Evolutionary conservation across 2,113 vertebrate genomes (phyloP), one percentile per base, ranked within the genome.

Genomic region (Otolemur garnettii): DNA sequence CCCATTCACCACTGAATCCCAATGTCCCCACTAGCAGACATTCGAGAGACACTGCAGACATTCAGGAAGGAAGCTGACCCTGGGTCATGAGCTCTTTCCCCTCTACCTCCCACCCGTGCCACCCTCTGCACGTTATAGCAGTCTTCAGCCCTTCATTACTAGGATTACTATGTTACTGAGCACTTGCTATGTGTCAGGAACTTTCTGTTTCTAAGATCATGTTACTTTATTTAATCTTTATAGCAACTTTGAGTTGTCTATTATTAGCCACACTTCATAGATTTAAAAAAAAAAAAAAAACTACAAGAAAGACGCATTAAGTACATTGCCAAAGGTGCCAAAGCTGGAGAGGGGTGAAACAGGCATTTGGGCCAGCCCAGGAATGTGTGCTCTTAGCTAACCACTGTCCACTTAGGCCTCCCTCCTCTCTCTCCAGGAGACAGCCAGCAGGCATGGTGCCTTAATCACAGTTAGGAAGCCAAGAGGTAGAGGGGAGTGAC

Each of bases 151-250:
- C 19, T 38, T 81, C 28, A 60, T 59, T 64, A 24, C 30, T 5
- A 50, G 74, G 53, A 24, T 62, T 21, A 5, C 30, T 66, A 26
- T 59, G 7, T 92, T 85, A 64, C 3, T n/a, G 80, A 68, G 33
- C 59, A 72, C 45, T 64, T 82, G 53, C 21, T 85, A 62, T 24
- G 15, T 42, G 50, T 59, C 82, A 93, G 55, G 7, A 82, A 92
- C 68, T 62, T 64, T 80, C 68, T 84, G 64, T 62, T 64, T 84
- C 68, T 87, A 71, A 88, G 50, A 33, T 85, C 50, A 64, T 18
- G 21, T 66, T 71, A 62, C 74, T 53, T 91, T 42, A 79, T 19
- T 90, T 88, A 93, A 69, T 57, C 30, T 93, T 94, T 38, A 71
- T 0, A 75, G 81, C 2, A 86, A 59, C 45, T 90, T 66, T 50